Conservation (phyloP, 2,888 invertebrate species). For the Dasypolia templi region DNA sequence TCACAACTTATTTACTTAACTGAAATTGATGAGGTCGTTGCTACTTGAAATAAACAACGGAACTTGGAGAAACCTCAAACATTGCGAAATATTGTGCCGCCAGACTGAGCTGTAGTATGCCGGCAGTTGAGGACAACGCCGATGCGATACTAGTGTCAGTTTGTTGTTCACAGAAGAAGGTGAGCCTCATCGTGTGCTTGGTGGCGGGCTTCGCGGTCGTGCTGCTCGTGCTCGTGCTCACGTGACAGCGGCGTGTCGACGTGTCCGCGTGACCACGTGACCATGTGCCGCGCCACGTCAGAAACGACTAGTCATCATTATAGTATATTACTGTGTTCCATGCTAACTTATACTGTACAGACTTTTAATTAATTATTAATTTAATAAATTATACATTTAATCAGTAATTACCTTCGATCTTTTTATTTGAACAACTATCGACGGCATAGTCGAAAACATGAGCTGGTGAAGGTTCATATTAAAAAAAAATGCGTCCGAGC, state of each 20-base stretch:
- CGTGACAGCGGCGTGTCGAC: constrained; percentile 64
- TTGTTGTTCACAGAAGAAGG: constrained; percentile 81
- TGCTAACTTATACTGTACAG: constrained; percentile 47
- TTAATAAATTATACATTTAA: constrained; percentile 40
- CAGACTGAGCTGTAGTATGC: not conserved
- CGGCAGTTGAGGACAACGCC: too few relatives aligned
- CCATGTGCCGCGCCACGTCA: not conserved
- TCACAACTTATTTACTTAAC: not conserved
- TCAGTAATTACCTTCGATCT: not conserved
- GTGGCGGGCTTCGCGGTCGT: constrained; percentile 80
- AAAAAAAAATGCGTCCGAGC: too few relatives aligned
- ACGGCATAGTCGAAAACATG: not conserved
- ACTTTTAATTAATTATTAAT: constrained; percentile 28
- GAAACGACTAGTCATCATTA: constrained; percentile 44
- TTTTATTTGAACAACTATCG: not conserved
- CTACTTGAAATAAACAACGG: constrained; percentile 1
- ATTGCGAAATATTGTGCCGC: not conserved
- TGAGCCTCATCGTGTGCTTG: constrained; percentile 81
- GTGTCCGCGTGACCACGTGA: not conserved
- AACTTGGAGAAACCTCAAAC: not conserved
- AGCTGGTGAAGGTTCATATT: not conserved
- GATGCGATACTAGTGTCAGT: not conserved
- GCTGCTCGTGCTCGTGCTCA: constrained; percentile 80
- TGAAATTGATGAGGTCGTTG: not conserved
- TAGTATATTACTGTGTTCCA: constrained; percentile 36